phyloP scores from a whole-genome alignment of 2,888 invertebrate genomes.

The Eristalis arbustorum region DNA sequence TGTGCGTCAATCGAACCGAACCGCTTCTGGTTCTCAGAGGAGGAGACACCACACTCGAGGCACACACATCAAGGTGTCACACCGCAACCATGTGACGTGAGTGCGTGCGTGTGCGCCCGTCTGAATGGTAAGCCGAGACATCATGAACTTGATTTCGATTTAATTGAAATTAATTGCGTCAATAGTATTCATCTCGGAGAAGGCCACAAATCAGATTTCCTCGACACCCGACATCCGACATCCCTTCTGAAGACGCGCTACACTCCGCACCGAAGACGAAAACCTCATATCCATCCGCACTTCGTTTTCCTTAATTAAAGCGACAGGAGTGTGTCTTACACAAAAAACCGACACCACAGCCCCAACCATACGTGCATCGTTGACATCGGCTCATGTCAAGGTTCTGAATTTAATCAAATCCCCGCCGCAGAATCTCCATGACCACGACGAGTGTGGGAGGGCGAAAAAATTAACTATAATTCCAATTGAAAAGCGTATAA shows the following conservation, averaged over 20 bases:
- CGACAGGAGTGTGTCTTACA: not conserved
- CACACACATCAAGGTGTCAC: not conserved
- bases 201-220: slow-evolving; percentile 22
- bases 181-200: slow-evolving; percentile 3
- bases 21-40: not conserved
- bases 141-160: slow-evolving; percentile 29
- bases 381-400: not conserved
- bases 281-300: slow-evolving; percentile 39
- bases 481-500: slow-evolving; percentile 59
- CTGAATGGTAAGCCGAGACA: slow-evolving; percentile 2
- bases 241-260: not conserved
- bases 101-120: no score
- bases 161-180: slow-evolving; percentile 29
- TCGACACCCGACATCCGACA: not conserved
- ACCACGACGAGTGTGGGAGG: not conserved
- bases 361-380: not conserved
- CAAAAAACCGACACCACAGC: slow-evolving; percentile 1
- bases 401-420: slow-evolving; percentile 62
- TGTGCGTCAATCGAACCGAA: not conserved
- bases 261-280: not conserved
- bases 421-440: slow-evolving; percentile 41
- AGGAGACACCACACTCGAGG: not conserved
- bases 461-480: slow-evolving; percentile 57
- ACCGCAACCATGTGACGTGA: not conserved
- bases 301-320: slow-evolving; percentile 45